Evolutionary conservation across 2,888 invertebrate genomes (phyloP).

Genomic region (Apodemia mormo): DNA sequence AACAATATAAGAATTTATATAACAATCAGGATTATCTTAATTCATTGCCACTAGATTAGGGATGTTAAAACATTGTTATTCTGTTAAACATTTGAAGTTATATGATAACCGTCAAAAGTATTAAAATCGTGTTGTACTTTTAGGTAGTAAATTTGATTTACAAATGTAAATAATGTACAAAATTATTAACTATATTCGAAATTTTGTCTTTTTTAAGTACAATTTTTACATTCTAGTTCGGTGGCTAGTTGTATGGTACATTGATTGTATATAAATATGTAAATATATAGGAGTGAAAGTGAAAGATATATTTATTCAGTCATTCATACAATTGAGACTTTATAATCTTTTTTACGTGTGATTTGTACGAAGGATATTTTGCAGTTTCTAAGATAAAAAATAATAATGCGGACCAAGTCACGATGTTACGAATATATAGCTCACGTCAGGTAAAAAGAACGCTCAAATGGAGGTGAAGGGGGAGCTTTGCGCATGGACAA

Average conservation of each 20-base stretch:
- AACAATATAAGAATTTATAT: too few species aligned
- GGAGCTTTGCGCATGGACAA: too few species aligned
- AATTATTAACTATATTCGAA: conserved; percentile 45
- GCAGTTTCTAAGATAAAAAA: too few species aligned
- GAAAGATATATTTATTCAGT: conserved; percentile 74
- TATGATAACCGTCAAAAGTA: conserved; percentile 3
- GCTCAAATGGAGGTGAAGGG: too few species aligned
- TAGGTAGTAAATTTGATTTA: conserved; percentile 24
- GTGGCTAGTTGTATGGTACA: conserved; percentile 52
- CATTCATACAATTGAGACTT: conserved; percentile 66
- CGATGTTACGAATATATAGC: too few species aligned
- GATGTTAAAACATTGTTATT: too few species aligned
- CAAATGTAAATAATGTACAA: conserved; percentile 73
- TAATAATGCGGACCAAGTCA: too few species aligned
- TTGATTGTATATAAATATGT: conserved; percentile 70
- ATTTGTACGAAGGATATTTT: too few species aligned
- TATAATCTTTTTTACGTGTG: conserved; percentile 22
- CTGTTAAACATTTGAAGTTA: too few species aligned
- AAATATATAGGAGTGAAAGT: conserved; percentile 59
- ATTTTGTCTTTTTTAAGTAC: conserved; percentile 51
- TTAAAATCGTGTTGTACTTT: conserved; percentile 20
- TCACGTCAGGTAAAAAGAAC: too few species aligned
- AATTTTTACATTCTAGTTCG: conserved; percentile 60
- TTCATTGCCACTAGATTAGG: too few species aligned
- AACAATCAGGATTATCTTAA: too few species aligned